Conservation (phyloP, 30 jellyfish, hydroid and myxozoan genomes). For the Nemopilema nomurai region DNA sequence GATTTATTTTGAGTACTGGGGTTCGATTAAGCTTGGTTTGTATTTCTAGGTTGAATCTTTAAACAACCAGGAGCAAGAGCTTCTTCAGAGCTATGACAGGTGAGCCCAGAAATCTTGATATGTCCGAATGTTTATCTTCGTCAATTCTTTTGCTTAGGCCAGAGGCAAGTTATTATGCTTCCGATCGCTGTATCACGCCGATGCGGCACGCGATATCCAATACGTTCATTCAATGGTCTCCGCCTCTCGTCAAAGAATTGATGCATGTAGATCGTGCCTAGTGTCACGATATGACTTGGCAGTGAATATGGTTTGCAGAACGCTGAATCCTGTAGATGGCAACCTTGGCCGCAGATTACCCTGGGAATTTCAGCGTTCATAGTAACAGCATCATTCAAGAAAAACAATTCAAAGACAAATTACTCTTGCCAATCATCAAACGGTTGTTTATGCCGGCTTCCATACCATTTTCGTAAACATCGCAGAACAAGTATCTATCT, state of each 20-base stretch:
- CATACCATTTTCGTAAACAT: no score
- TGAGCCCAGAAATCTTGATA: slow-evolving; percentile 4
- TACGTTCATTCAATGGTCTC: neutral
- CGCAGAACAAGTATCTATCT: no score
- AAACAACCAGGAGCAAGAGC: slow-evolving; percentile 87
- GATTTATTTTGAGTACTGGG: neutral
- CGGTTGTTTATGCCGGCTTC: no score
- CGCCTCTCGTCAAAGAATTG: neutral
- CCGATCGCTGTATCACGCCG: neutral
- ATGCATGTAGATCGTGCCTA: neutral
- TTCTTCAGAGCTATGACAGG: slow-evolving; percentile 98
- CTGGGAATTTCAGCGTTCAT: no score
- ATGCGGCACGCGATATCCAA: neutral
- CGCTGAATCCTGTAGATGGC: no score
- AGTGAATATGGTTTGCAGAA: no score
- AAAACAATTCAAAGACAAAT: no score
- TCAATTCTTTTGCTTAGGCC: slow-evolving; percentile 10
- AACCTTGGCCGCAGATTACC: no score
- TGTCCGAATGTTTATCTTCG: neutral
- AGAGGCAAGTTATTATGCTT: neutral
- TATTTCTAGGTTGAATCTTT: slow-evolving; percentile 74
- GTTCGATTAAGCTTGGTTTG: neutral
- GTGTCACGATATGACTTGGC: neutral
- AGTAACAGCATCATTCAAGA: no score
- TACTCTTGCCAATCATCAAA: no score